Evolutionary conservation across 1,140 invertebrate species (phyloP).

Genomic region (Sinella curviseta): DNA sequence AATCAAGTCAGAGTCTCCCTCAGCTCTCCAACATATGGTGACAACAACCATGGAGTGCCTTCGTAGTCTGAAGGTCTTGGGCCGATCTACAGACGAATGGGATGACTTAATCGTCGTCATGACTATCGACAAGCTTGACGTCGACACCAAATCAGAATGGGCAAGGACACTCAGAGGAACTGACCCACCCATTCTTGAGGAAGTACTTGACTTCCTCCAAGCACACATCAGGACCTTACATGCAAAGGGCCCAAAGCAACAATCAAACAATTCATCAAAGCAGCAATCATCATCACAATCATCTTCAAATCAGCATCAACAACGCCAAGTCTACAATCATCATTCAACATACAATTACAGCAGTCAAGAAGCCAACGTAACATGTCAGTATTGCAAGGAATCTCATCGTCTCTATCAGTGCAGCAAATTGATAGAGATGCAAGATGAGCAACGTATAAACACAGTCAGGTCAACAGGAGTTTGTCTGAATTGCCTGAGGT

Average conservation of each 20-base stretch:
- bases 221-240: neutral
- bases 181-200: neutral
- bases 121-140: neutral
- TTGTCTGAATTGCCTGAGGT: neutral
- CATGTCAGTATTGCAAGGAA: neutral
- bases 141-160: neutral
- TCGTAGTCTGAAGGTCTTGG: neutral
- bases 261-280: neutral
- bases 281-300: neutral
- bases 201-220: neutral
- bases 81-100: neutral
- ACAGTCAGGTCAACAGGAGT: neutral
- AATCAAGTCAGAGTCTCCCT: neutral
- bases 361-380: neutral
- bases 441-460: neutral
- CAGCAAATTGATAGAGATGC: neutral
- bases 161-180: neutral
- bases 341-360: neutral
- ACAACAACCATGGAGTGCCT: neutral
- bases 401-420: neutral
- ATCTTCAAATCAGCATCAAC: neutral
- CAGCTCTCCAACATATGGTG: neutral
- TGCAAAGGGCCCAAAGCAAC: neutral
- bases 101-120: neutral
- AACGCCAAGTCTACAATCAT: conserved; percentile 9